Evolutionary conservation across 2,113 vertebrate genomes (phyloP).

Genomic region (Equus quagga): DNA sequence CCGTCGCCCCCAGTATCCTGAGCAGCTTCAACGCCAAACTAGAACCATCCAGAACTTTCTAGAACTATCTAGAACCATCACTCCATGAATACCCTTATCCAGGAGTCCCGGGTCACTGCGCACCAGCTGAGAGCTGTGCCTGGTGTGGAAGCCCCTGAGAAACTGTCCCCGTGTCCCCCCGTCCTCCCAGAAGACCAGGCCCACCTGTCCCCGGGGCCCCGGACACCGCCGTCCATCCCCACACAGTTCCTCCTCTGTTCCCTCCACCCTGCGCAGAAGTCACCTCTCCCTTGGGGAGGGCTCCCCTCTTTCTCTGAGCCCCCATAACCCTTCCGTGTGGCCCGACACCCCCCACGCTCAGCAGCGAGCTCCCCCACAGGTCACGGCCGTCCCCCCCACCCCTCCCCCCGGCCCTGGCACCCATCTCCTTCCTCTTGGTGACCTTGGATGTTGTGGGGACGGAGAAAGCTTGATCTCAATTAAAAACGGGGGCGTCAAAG

Average conservation of each 20-base stretch:
- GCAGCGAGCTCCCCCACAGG: background rate
- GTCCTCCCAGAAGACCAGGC: background rate
- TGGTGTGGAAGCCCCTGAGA: too few relatives aligned
- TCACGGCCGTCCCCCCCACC: background rate
- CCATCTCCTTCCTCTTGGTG: background rate
- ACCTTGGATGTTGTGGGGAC: background rate
- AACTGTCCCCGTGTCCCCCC: too few relatives aligned
- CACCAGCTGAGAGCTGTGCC: too few relatives aligned
- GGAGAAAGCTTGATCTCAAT: background rate
- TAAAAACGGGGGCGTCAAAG: background rate
- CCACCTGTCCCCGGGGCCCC: too few relatives aligned
- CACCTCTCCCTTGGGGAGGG: background rate
- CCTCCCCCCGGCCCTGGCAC: too few relatives aligned
- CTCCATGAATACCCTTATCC: background rate
- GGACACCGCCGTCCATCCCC: background rate
- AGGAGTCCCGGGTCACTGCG: too few relatives aligned
- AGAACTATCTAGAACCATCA: background rate
- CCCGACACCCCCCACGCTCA: background rate
- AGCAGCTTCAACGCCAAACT: too few relatives aligned
- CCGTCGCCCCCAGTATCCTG: too few relatives aligned
- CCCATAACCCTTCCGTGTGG: background rate
- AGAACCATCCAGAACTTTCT: too few relatives aligned
- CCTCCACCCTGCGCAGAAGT: background rate
- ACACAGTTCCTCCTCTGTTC: background rate
- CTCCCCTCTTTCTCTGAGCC: too few relatives aligned